Percentiles rank a stretch among this genome's conserved stretches.
These are phyloP conservation scores for Athene cunicularia DNA, from an alignment of 2,113 vertebrate species.

Conservation along the genomic window DNA sequence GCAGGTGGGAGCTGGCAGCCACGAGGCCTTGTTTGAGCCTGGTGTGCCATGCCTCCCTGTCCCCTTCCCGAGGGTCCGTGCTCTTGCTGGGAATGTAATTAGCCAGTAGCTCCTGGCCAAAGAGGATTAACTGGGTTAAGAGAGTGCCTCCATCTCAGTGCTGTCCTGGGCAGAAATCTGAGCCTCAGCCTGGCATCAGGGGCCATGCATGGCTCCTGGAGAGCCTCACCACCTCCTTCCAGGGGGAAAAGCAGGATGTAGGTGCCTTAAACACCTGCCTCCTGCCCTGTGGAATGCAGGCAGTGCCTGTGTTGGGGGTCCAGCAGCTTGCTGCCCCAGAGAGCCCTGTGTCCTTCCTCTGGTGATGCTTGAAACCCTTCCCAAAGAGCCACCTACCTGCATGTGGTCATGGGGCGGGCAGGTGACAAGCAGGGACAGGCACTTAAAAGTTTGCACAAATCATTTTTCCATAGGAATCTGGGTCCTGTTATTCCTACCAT, in stretches of 20 bases:
- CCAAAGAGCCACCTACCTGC: rapidly evolving
- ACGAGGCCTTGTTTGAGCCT: rapidly evolving
- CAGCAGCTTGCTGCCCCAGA: rapidly evolving
- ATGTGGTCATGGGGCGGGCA: rapidly evolving
- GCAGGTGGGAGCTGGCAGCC: not conserved
- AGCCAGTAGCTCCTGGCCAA: not conserved
- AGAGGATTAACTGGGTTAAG: constrained; percentile 46
- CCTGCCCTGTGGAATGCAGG: not conserved
- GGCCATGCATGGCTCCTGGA: rapidly evolving
- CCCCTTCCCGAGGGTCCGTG: not conserved
- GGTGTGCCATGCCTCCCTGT: not conserved
- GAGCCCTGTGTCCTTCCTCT: not conserved
- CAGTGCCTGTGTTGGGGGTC: not conserved
- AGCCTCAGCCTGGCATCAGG: not conserved
- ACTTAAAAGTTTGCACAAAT: not conserved
- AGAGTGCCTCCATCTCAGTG: not conserved
- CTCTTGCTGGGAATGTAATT: not conserved
- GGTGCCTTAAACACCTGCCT: not conserved
- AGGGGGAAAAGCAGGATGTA: not conserved
- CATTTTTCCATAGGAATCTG: not conserved
- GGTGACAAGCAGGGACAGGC: not conserved
- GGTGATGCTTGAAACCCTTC: not conserved
- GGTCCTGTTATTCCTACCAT: not conserved
- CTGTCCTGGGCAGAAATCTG: not conserved
- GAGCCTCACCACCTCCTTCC: not conserved